These are phyloP conservation scores for Lordiphosa mommai DNA, from an alignment of 1,140 invertebrate species.

Conservation along the genomic window DNA sequence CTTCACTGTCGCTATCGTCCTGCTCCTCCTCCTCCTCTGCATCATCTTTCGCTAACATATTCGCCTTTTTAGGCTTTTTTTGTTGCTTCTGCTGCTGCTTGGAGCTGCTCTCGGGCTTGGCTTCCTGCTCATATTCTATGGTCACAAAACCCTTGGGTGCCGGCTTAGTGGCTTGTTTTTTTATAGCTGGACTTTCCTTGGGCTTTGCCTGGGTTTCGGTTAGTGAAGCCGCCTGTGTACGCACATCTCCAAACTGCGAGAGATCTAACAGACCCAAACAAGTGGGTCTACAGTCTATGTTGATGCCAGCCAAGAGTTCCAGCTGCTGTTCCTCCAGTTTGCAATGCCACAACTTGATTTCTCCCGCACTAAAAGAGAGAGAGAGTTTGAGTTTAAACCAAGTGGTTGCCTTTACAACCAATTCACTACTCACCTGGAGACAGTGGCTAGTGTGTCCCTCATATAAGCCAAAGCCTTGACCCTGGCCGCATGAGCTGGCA, in stretches of 20 bases:
- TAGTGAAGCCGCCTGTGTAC: background rate
- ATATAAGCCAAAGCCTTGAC: slow-evolving; percentile 84
- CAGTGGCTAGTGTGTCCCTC: slow-evolving; percentile 70
- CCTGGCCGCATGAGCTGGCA: slow-evolving; percentile 84
- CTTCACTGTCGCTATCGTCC: slow-evolving; percentile 14
- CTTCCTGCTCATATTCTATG: slow-evolving; percentile 38
- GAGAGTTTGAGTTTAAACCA: background rate
- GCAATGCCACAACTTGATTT: slow-evolving; percentile 88
- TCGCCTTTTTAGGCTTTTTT: slow-evolving; percentile 1
- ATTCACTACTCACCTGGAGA: slow-evolving; percentile 42
- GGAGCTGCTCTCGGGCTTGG: slow-evolving; percentile 3
- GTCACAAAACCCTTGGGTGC: slow-evolving; percentile 38
- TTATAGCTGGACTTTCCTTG: background rate
- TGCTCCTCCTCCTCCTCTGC: slow-evolving; percentile 6
- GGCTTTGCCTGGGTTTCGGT: background rate
- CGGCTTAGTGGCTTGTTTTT: background rate
- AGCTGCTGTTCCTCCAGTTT: slow-evolving; percentile 80
- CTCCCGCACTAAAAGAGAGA: slow-evolving; percentile 83
- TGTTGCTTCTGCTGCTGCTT: background rate
- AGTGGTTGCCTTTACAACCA: too few relatives aligned
- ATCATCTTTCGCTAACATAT: slow-evolving; percentile 1
- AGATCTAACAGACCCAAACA: slow-evolving; percentile 81
- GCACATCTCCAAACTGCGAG: slow-evolving; percentile 31
- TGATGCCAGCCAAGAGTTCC: slow-evolving; percentile 80
- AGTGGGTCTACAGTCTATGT: slow-evolving; percentile 83